Percentiles rank a stretch among this genome's conserved stretches.
Conservation (phyloP, 2,888 invertebrate genomes). For the Copidosoma aretas region DNA sequence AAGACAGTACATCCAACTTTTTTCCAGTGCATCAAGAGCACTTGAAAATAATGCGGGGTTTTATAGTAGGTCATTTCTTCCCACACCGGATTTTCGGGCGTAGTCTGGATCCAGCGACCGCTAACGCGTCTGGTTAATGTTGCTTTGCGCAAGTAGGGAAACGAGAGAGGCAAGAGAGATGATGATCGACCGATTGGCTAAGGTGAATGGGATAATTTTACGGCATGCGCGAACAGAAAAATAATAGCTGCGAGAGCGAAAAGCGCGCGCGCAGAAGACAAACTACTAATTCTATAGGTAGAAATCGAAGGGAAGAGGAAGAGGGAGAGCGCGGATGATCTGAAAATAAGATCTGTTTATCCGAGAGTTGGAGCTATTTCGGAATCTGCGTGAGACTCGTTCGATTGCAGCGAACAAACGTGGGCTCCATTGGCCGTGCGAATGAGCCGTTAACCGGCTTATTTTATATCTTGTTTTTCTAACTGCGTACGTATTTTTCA, state of each 20-base stretch:
- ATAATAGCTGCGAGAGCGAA: conserved; percentile 23
- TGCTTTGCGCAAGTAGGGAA: conserved; percentile 41
- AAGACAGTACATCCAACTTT: no score
- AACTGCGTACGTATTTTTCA: no score
- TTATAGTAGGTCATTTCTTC: not conserved
- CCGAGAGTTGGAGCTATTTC: conserved; percentile 55
- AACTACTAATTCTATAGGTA: not conserved
- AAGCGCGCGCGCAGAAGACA: no score
- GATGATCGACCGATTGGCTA: conserved; percentile 15
- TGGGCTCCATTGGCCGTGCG: not conserved
- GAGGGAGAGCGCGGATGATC: conserved; percentile 45
- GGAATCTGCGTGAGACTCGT: conserved; percentile 53
- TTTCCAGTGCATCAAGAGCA: not conserved
- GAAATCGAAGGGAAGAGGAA: conserved; percentile 35
- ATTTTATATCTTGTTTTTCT: not conserved
- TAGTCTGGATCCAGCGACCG: not conserved
- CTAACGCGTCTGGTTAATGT: conserved; percentile 53
- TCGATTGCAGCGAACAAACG: conserved; percentile 38
- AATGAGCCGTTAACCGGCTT: conserved; percentile 30
- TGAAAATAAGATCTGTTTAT: conserved; percentile 60
- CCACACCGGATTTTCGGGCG: conserved; percentile 18
- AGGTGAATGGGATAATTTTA: no score
- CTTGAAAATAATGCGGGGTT: not conserved
- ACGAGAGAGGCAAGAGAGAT: conserved; percentile 27
- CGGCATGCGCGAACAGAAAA: conserved; percentile 29